Base-by-base conservation (phyloP, 2,797 vertebrate genomes). In the Alectoris magna region DNA sequence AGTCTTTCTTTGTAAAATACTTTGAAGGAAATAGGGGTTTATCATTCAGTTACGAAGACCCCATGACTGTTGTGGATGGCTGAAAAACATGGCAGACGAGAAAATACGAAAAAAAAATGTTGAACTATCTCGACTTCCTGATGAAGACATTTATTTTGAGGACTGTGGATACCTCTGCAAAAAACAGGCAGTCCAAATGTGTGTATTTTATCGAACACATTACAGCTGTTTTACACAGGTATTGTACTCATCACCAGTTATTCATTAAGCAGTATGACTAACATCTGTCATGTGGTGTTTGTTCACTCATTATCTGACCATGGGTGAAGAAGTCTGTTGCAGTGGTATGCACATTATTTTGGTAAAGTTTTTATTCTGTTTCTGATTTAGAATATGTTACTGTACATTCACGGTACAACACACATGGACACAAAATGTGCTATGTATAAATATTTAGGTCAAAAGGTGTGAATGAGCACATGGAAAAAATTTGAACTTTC, bases 181-280 rank as follows among this genome's bases (percentile, higher is more conserved):
- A 95, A 95, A 93, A 91, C 81, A 92, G 60, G 62, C 69, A 41
- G 93, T 91, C 79, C 80, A 88, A 90, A 94, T 55, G 64, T 88
- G 23, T 88, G 75, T 64, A 88, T 91, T 88, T 62, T 82, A 58
- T 84, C 91, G 91, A 92, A 93, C 74, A 82, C 34, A 73, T 91
- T 91, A 81, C 70, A 94, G 63, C 72, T 79, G 84, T 93, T 90
- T 74, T 80, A 90, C 62, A 39, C 90, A 95, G 95, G 95, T 96
- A 93, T 41, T 90, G 83, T 95, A 96, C 83, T 96, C 94, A 93
- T 96, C 96, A 96, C 88, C 95, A 95, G 94, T 94, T 96, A 93
- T 94, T 96, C 95, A 96, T 96, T 96, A 96, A 96, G 94, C 58
- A 68, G 78, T 43, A 96, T 96, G 88, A 95, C 91, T 96, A 96